phyloP scores from a whole-genome alignment of 1,140 invertebrate species.

The Drosophila watanabei region DNA sequence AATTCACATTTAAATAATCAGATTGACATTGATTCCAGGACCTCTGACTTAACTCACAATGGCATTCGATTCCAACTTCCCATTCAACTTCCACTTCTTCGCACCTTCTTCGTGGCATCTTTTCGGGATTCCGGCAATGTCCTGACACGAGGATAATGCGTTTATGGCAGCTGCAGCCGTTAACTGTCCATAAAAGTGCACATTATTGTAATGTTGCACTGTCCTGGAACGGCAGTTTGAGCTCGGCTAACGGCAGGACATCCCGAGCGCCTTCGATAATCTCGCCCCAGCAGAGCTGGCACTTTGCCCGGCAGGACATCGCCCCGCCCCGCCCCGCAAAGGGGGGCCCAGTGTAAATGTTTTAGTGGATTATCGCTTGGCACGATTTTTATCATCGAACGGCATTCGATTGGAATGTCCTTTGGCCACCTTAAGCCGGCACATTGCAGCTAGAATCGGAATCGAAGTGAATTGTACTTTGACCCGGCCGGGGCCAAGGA shows the following conservation, averaged over 20 bases:
- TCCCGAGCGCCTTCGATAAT: constrained; percentile 20
- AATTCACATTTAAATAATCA: constrained; percentile 28
- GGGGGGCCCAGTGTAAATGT: constrained; percentile 51
- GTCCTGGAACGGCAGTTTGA: constrained; percentile 68
- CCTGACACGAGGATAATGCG: constrained; percentile 67
- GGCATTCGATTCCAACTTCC: constrained; percentile 19
- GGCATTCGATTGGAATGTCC: constrained; percentile 80
- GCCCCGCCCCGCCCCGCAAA: not conserved
- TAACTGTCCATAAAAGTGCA: constrained; percentile 82
- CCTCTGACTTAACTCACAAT: constrained; percentile 11
- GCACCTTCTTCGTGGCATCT: constrained; percentile 14
- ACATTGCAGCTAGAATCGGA: constrained; percentile 33
- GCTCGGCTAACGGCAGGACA: constrained; percentile 64
- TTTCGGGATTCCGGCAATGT: constrained; percentile 30
- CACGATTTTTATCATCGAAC: constrained; percentile 81
- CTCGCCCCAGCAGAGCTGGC: constrained; percentile 30
- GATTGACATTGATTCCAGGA: not conserved
- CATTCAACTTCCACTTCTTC: constrained; percentile 9
- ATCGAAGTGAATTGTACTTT: constrained; percentile 48
- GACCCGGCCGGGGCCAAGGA: constrained; percentile 19
- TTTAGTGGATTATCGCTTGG: constrained; percentile 76
- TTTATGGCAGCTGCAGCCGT: constrained; percentile 79
- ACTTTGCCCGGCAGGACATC: constrained; percentile 37
- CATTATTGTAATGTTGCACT: constrained; percentile 83
- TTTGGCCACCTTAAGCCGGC: constrained; percentile 67